Conservation (phyloP, 2,797 vertebrate species). For the Antennarius maculatus region DNA sequence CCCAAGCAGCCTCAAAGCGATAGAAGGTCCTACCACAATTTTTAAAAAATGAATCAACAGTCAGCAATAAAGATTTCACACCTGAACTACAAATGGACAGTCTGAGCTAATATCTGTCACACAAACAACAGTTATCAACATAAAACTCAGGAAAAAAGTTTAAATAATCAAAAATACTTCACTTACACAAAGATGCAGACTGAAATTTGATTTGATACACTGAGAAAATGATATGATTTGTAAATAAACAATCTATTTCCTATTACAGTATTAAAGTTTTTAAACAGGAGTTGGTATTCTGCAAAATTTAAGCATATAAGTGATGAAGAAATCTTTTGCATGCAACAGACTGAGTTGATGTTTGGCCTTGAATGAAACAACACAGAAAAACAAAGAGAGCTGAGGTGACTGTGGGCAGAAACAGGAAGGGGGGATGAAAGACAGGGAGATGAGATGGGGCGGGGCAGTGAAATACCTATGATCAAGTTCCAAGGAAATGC, state of each 20-base stretch:
- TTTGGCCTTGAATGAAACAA: slow-evolving; percentile 36
- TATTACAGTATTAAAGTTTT: slow-evolving; percentile 4
- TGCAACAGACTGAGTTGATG: slow-evolving; percentile 59
- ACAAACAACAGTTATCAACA: slow-evolving; percentile 16
- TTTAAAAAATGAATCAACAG: slow-evolving; percentile 18
- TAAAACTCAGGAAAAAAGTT: slow-evolving; percentile 13
- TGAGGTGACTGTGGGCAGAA: slow-evolving; percentile 45
- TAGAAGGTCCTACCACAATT: slow-evolving; percentile 88
- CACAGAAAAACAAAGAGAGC: slow-evolving; percentile 47
- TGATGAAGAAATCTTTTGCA: slow-evolving; percentile 38
- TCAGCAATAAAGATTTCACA: background rate
- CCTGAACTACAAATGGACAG: slow-evolving; percentile 10
- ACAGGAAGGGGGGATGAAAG: slow-evolving; percentile 26
- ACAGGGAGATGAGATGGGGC: slow-evolving; percentile 54
- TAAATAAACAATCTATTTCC: background rate
- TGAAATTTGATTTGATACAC: slow-evolving; percentile 20
- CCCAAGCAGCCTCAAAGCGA: slow-evolving; percentile 95
- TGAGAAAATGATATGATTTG: slow-evolving; percentile 11
- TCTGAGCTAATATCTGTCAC: slow-evolving; percentile 17
- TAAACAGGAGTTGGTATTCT: slow-evolving; percentile 4
- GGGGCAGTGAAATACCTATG: slow-evolving; percentile 88
- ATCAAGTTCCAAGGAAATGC: slow-evolving; percentile 90
- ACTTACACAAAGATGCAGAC: slow-evolving; percentile 20
- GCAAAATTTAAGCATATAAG: slow-evolving; percentile 21
- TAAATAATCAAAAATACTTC: background rate